Conservation (phyloP, 23 tunicate species). For the Phallusia fumigata region DNA sequence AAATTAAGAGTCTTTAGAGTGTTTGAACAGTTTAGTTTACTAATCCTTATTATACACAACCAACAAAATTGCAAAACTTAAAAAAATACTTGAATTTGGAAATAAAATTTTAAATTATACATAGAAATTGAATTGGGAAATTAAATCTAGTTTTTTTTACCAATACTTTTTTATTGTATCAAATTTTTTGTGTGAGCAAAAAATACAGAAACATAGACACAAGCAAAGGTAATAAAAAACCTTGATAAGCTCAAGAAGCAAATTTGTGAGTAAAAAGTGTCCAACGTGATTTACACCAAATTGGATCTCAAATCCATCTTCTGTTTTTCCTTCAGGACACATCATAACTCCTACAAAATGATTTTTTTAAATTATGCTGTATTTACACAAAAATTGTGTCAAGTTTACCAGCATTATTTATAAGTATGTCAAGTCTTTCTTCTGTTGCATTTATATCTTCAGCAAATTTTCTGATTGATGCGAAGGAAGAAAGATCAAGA, state of each 20-base stretch:
- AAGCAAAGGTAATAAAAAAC: too few species aligned
- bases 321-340: slow-evolving; percentile 15
- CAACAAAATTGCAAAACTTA: not conserved
- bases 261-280: slow-evolving; percentile 24
- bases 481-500: slow-evolving; percentile 50
- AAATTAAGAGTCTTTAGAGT: too few species aligned
- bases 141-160: too few species aligned
- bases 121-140: too few species aligned
- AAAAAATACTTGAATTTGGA: too few species aligned
- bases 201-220: too few species aligned
- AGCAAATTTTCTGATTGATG: slow-evolving; percentile 47
- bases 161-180: too few species aligned
- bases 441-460: slow-evolving; percentile 52
- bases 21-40: too few species aligned
- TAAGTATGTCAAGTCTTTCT: slow-evolving; percentile 35
- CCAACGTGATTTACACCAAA: slow-evolving; percentile 24
- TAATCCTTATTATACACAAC: too few species aligned
- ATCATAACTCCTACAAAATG: slow-evolving; percentile 9
- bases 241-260: slow-evolving; percentile 17
- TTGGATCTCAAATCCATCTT: slow-evolving; percentile 15
- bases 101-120: too few species aligned
- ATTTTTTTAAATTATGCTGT: not conserved
- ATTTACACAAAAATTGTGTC: too few species aligned
- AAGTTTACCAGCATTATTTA: slow-evolving; percentile 55
- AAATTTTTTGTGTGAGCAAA: too few species aligned